A percentile compares a stretch with the other conserved stretches of the same genome.
phyloP scores from a whole-genome alignment of 1,140 invertebrate genomes.

The Leptinotarsa defecta region DNA sequence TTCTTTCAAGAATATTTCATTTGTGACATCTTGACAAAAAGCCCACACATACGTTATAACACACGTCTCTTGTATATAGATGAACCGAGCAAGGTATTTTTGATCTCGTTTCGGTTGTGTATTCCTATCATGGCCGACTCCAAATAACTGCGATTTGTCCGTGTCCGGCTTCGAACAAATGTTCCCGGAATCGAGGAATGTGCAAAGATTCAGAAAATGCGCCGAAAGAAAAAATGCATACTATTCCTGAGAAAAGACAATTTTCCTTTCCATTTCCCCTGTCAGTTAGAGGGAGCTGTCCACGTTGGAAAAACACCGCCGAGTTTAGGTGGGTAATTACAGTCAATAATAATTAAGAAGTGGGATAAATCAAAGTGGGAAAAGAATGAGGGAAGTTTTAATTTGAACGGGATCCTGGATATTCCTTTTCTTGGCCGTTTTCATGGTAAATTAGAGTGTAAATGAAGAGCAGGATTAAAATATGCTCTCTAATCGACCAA shows the following conservation, averaged over 20 bases:
- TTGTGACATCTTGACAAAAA: neutral
- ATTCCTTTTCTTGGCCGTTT: constrained; percentile 13
- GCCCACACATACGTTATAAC: neutral
- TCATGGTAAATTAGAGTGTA: constrained; percentile 27
- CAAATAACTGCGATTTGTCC: constrained; percentile 56
- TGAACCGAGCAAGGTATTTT: constrained; percentile 23
- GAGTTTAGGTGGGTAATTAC: constrained; percentile 38
- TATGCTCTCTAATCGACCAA: constrained; percentile 13
- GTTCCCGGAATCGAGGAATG: constrained; percentile 49
- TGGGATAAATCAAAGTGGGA: constrained; percentile 26
- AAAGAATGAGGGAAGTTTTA: constrained; percentile 32
- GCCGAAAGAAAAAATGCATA: constrained; percentile 53
- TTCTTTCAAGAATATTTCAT: neutral
- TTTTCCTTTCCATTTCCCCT: constrained; percentile 54
- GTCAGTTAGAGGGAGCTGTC: constrained; percentile 45
- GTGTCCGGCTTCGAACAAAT: constrained; percentile 52
- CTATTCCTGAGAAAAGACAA: constrained; percentile 53
- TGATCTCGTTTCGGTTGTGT: constrained; percentile 30
- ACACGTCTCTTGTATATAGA: constrained; percentile 8
- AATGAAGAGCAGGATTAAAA: constrained; percentile 28
- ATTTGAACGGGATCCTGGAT: constrained; percentile 22
- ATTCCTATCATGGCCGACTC: constrained; percentile 54
- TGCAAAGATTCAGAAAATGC: constrained; percentile 51
- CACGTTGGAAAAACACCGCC: constrained; percentile 39
- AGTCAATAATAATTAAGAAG: constrained; percentile 31